These are phyloP conservation scores for Psephotus haematonotus DNA, from an alignment of 2,113 vertebrate genomes.

Conservation along the genomic window DNA sequence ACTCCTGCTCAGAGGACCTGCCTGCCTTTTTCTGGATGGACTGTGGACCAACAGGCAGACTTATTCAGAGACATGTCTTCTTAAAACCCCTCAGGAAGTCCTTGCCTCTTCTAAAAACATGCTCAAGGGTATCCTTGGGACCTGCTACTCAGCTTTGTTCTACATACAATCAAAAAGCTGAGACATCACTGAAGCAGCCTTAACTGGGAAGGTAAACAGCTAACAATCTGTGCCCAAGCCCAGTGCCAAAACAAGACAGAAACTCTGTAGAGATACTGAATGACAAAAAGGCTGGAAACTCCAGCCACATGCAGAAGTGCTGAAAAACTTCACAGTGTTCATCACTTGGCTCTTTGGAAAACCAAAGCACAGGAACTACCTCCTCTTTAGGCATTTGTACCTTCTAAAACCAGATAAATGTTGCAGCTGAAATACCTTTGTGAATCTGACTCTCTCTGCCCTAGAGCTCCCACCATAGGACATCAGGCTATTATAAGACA, in stretches of 20 bases:
- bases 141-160: background rate
- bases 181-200: background rate
- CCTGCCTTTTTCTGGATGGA: background rate
- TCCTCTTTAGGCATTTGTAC: background rate
- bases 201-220: background rate
- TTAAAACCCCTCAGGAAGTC: background rate
- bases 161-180: background rate
- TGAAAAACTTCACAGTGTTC: background rate
- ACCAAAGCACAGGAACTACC: background rate
- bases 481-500: background rate
- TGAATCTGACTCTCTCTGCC: background rate
- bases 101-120: background rate
- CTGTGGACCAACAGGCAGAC: background rate
- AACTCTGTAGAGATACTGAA: background rate
- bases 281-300: background rate
- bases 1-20: background rate
- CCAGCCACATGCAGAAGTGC: background rate
- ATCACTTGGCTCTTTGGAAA: background rate
- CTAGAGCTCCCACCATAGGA: background rate
- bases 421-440: background rate
- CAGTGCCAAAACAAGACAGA: background rate
- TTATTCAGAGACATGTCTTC: background rate
- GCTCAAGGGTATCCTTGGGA: background rate
- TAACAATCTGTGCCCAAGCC: background rate
- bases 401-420: background rate